These are phyloP conservation scores for Aphrophora alni DNA, from an alignment of 2,888 invertebrate genomes.

Conservation along the genomic window DNA sequence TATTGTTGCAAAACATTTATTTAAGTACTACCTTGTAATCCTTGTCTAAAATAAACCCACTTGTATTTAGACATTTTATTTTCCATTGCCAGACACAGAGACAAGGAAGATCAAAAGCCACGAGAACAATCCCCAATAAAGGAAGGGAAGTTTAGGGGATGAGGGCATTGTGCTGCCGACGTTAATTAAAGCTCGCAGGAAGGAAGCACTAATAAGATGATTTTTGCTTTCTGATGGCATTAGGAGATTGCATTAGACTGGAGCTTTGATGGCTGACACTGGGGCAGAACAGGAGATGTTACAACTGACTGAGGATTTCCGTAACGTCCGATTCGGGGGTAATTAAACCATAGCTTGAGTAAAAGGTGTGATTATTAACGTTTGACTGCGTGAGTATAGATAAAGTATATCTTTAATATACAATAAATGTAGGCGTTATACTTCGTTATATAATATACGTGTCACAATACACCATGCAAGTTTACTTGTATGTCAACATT, in stretches of 20 bases:
- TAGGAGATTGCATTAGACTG: slow-evolving; percentile 2
- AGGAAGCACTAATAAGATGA: slow-evolving; percentile 9
- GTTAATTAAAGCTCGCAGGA: not conserved
- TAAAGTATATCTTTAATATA: too few species aligned
- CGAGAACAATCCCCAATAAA: not conserved
- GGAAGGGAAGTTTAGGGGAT: not conserved
- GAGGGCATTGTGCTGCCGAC: not conserved
- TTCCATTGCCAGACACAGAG: not conserved
- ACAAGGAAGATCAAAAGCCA: not conserved
- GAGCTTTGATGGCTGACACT: not conserved
- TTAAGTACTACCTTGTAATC: not conserved
- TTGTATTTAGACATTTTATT: not conserved
- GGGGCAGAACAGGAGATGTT: not conserved
- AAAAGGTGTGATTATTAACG: too few species aligned
- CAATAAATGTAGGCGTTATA: too few species aligned
- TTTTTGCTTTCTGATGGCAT: slow-evolving; percentile 9
- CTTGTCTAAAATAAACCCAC: not conserved
- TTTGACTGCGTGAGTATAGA: too few species aligned
- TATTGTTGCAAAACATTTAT: not conserved
- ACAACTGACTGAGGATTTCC: not conserved
- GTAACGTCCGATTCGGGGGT: too few species aligned
- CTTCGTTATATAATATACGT: too few species aligned
- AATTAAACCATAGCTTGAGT: too few species aligned
- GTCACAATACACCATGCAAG: too few species aligned
- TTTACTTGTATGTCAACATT: too few species aligned